phyloP scores from a whole-genome alignment of 2,888 invertebrate species.

The Dasysyrphus tricinctus region DNA sequence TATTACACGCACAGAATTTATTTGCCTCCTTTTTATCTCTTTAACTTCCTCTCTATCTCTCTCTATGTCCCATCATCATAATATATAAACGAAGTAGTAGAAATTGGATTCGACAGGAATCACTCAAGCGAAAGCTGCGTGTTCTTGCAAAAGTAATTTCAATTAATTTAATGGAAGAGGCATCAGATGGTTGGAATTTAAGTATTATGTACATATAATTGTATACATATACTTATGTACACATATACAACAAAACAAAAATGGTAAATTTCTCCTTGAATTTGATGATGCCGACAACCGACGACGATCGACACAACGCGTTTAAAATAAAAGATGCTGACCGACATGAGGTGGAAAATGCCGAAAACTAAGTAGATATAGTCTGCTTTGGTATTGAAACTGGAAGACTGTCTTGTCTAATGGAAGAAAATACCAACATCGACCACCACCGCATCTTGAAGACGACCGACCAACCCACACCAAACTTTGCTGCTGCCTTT shows the following conservation, averaged over 20 bases:
- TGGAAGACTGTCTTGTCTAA: slow-evolving; percentile 26
- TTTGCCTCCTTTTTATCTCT: neutral
- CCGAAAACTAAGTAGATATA: slow-evolving; percentile 22
- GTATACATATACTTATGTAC: neutral
- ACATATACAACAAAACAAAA: slow-evolving; percentile 21
- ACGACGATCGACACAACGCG: neutral
- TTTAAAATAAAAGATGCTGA: neutral
- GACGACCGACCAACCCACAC: neutral
- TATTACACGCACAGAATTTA: slow-evolving; percentile 48
- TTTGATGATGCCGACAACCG: slow-evolving; percentile 28
- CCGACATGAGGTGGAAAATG: slow-evolving; percentile 69
- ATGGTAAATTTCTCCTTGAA: slow-evolving; percentile 1
- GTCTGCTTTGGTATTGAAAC: neutral
- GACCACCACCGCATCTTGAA: neutral
- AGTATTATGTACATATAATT: slow-evolving; percentile 34
- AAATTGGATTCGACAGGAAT: slow-evolving; percentile 72
- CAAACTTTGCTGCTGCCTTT: neutral
- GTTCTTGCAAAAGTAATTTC: slow-evolving; percentile 72
- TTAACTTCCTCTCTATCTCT: neutral
- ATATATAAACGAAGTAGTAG: neutral
- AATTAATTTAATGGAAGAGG: slow-evolving; percentile 72
- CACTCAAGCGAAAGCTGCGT: slow-evolving; percentile 70
- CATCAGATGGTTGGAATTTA: slow-evolving; percentile 67
- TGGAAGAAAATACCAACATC: slow-evolving; percentile 3
- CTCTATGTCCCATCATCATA: neutral